These are phyloP conservation scores for Acromyrmex heyeri DNA, from an alignment of 1,140 invertebrate species.

Conservation along the genomic window DNA sequence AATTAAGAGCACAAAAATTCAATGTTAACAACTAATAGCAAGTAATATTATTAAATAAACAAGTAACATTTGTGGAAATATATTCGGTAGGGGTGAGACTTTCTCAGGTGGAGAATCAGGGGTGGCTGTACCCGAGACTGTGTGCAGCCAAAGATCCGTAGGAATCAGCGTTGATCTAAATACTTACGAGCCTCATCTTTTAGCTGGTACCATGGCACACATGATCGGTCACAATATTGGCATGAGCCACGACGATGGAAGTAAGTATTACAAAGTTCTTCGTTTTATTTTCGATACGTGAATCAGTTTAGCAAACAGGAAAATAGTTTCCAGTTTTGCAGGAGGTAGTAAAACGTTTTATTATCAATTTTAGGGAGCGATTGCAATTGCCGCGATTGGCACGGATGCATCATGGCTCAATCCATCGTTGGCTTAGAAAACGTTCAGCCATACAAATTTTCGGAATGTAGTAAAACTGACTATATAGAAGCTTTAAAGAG, in stretches of 20 bases:
- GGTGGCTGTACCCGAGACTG: conserved; percentile 95
- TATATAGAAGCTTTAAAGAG: conserved; percentile 93
- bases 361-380: conserved; percentile 87
- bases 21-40: background rate
- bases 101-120: conserved; percentile 95
- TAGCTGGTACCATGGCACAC: conserved; percentile 97
- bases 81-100: conserved; percentile 90
- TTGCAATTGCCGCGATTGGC: conserved; percentile 96
- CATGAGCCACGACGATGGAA: conserved; percentile 96
- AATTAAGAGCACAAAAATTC: background rate
- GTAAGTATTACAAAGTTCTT: conserved; percentile 86
- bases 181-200: conserved; percentile 96
- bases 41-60: background rate
- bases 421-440: conserved; percentile 96
- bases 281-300: background rate
- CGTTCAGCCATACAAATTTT: conserved; percentile 97
- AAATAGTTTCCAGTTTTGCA: background rate
- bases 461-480: conserved; percentile 94
- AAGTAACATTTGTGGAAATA: background rate
- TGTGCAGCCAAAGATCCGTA: conserved; percentile 96
- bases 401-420: conserved; percentile 98
- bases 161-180: conserved; percentile 97
- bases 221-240: conserved; percentile 99
- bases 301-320: background rate
- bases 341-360: background rate